These are phyloP conservation scores for Melanerpes formicivorus DNA, from an alignment of 2,113 vertebrate genomes.

Conservation along the genomic window DNA sequence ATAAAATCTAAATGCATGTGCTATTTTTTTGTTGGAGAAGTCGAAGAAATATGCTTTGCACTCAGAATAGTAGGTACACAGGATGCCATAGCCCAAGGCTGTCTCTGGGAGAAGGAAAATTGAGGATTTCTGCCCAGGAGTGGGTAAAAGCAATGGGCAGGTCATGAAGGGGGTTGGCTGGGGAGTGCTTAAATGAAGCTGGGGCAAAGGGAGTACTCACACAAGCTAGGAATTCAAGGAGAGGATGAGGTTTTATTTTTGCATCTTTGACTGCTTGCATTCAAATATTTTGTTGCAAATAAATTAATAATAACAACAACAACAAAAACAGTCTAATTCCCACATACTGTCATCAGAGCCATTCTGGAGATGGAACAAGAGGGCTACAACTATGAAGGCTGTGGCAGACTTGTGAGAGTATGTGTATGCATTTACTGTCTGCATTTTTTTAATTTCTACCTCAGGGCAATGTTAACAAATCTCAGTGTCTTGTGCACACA, in stretches of 20 bases:
- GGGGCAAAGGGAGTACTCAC: background rate
- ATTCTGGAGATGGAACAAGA: background rate
- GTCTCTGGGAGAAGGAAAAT: background rate
- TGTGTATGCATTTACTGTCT: background rate
- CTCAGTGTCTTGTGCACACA: background rate
- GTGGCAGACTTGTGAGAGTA: background rate
- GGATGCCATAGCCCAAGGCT: background rate
- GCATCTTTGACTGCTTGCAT: background rate
- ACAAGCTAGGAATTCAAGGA: background rate
- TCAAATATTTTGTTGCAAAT: background rate
- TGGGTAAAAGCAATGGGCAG: background rate
- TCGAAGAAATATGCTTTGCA: background rate
- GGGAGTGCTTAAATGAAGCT: background rate
- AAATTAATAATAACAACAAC: background rate
- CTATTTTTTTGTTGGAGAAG: background rate
- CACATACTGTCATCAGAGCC: background rate
- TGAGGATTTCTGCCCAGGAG: background rate
- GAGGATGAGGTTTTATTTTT: background rate
- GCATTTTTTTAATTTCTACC: background rate
- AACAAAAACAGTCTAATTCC: background rate
- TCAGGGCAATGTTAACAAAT: background rate
- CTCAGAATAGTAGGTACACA: background rate
- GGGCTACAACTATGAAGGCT: background rate
- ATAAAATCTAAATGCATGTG: constrained; percentile 35
- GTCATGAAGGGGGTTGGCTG: background rate